Base-by-base conservation (phyloP, 2,888 invertebrate genomes). In the Cantharis rufa region DNA sequence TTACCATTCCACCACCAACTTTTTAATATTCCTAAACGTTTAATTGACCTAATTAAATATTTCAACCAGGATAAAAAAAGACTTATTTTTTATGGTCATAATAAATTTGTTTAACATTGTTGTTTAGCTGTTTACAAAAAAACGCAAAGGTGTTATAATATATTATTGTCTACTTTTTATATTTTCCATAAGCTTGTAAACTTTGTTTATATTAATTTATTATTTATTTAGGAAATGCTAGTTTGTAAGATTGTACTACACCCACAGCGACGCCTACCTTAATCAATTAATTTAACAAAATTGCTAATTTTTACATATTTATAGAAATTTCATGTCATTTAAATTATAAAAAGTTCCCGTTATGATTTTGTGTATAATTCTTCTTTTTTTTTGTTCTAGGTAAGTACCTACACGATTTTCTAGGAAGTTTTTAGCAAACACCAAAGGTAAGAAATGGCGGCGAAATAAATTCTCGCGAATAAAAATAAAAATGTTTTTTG, bases 351-450 rank as follows among this genome's bases (percentile, higher is more conserved):
- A 21, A 21, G 13, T 5, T 66, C 24, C 18, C 18, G 24, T 66
- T 66, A 66, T 21, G 9, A 21, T 21, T 66, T 66, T 13, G 10
- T 16, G 5, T 28, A 69, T 69, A 32, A 69, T 32, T 16, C 3
- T 68, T 71, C n/a, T n/a, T 24, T 21, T 72, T 61, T 68, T 68
- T 24, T 18, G 18, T 72, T 72, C 15, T 66, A 72, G 72, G 72
- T 72, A 66, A 72, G 72, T 72, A 72, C 62, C 62, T 10, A 27
- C 15, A 71, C 21, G 71, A 11, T 2, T 62, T 48, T 62, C 24
- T 66, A 24, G 1, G 7, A 13, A n/a, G n/a, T 48, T 48, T 48
- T 48, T 48, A n/a, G n/a, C 7, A 13, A 48, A n/a, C 32, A 73
- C n/a, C n/a, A 24, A 21, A 66, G 21, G 18, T 66, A 21, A 9